Evolutionary conservation across 2,797 vertebrate genomes (phyloP), one percentile per base, ranked within the genome.

Genomic region (Neopelma chrysocephalum): DNA sequence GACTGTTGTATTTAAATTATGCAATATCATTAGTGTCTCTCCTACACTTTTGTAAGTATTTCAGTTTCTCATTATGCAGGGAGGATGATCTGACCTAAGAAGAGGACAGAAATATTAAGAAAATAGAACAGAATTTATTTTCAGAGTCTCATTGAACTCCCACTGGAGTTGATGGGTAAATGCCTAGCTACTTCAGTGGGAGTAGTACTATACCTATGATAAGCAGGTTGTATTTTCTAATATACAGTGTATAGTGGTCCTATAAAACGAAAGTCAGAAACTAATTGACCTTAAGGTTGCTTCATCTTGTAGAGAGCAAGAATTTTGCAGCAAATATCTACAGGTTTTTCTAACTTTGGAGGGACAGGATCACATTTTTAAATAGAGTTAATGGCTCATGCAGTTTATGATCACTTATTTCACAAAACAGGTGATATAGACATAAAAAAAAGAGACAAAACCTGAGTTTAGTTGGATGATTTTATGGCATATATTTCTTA

Each of bases 81-180:
- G 43, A 87, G 82, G 83, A 66, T 64, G 77, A 87, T 34, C 34
- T 93, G 93, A 93, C 47, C 73, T 54, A 69, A 62, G 65, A 82
- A 38, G 61, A 89, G 62, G 62, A 84, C 21, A 88, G 66, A 78
- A 93, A 90, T 83, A 84, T 89, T 86, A 92, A 65, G 78, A 84
- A 94, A 94, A 89, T 54, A 70, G 18, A 73, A 65, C 18, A 70
- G 50, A 72, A 90, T 87, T 75, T 78, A 73, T 84, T 82, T 91
- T 89, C 77, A 90, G 57, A 38, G 10, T 88, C 45, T 93, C 69
- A 91, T n/a, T 89, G 87, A 94, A 93, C 89, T 95, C 86, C 91
- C 90, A 81, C 85, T 79, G 38, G 54, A 87, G 9, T 71, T 4
- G 10, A 83, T 54, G 51, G 50, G 32, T 65, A 94, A 89, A 93